These are phyloP conservation scores for Chironomus riparius DNA, from an alignment of 2,888 invertebrate species.

Conservation along the genomic window DNA sequence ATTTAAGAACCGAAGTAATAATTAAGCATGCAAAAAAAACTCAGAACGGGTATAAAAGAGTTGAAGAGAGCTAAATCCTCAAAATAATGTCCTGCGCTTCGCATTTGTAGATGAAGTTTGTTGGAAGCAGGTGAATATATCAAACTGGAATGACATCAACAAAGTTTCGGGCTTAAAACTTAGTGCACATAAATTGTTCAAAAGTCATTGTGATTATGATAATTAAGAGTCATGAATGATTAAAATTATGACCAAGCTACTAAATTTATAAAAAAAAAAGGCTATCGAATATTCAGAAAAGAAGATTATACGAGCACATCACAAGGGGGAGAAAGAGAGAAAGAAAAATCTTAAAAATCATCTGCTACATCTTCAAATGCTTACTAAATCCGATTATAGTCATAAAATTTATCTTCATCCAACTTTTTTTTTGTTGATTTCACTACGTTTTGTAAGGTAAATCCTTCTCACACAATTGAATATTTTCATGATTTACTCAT, in stretches of 20 bases:
- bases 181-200: not conserved
- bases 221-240: conserved; percentile 2
- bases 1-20: conserved; percentile 16
- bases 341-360: conserved; percentile 1
- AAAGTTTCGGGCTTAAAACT: too few species aligned
- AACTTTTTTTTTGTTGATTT: not conserved
- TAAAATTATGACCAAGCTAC: not conserved
- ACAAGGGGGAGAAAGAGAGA: not conserved
- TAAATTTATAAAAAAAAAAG: not conserved
- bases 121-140: too few species aligned
- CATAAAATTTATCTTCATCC: conserved; percentile 18
- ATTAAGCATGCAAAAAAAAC: conserved; percentile 7
- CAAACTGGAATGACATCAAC: too few species aligned
- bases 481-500: too few species aligned
- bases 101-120: too few species aligned
- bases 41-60: too few species aligned
- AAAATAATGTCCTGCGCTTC: too few species aligned
- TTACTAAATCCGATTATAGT: conserved; percentile 22
- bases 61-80: too few species aligned
- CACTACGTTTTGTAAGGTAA: not conserved
- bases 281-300: not conserved
- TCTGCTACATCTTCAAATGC: conserved; percentile 14
- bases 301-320: not conserved
- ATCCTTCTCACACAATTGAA: not conserved
- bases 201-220: conserved; percentile 14